Conservation (phyloP, 2,888 invertebrate genomes). For the Drosophila paramelanica region DNA sequence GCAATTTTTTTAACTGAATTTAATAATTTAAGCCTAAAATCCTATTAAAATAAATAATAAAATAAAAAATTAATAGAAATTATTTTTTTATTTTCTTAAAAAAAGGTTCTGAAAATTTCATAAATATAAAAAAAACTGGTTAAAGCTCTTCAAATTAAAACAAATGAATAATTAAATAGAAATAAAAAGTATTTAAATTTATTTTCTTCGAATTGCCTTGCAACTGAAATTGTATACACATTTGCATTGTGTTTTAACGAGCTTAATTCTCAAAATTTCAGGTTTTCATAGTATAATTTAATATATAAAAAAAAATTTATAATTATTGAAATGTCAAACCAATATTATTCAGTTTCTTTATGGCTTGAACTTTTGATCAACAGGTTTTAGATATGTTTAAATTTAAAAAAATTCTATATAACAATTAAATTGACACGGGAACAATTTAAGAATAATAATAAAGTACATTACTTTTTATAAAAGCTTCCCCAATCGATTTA, state of each 20-base stretch:
- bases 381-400: not conserved
- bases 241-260: not conserved
- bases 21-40: too few relatives aligned
- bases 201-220: not conserved
- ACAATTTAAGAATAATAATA: not conserved
- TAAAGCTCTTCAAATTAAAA: not conserved
- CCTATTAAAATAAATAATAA: too few relatives aligned
- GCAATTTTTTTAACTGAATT: not conserved
- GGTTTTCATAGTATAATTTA: conserved; percentile 9
- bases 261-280: not conserved
- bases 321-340: conserved; percentile 42
- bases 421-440: not conserved
- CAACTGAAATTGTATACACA: not conserved
- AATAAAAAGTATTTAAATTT: not conserved
- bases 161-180: not conserved
- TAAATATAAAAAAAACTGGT: too few relatives aligned
- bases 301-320: conserved; percentile 5
- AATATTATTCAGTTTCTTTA: not conserved
- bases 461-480: not conserved
- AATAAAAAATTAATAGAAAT: too few relatives aligned
- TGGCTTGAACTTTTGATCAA: not conserved
- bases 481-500: not conserved
- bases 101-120: too few relatives aligned
- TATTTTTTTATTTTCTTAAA: too few relatives aligned
- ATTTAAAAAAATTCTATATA: not conserved